These are phyloP conservation scores for Calliphora vomitoria DNA, from an alignment of 2,888 invertebrate genomes.

Conservation along the genomic window DNA sequence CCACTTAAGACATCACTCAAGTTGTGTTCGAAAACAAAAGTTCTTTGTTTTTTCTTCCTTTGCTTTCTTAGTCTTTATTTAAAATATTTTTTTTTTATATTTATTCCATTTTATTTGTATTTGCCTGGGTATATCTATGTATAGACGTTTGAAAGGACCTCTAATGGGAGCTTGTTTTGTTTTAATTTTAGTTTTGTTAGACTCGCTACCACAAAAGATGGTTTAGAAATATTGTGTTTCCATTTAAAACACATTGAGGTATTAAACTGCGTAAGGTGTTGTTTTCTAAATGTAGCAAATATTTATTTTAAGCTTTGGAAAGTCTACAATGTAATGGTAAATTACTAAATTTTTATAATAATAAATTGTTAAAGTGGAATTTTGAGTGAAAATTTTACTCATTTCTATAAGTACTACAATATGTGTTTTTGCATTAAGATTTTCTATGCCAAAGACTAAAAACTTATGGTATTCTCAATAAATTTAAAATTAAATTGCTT, in stretches of 20 bases:
- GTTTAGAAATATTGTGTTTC: neutral
- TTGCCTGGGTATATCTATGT: neutral
- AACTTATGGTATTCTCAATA: no score
- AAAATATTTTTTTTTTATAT: constrained; percentile 14
- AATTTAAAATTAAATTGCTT: no score
- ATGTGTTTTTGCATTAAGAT: no score
- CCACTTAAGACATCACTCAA: constrained; percentile 71
- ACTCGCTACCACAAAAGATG: constrained; percentile 3
- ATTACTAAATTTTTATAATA: no score
- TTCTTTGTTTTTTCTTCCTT: constrained; percentile 15
- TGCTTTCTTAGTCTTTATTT: neutral
- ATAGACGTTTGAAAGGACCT: constrained; percentile 30
- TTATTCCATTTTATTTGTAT: neutral
- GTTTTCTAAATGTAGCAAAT: no score
- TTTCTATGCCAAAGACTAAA: no score
- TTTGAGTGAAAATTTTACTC: no score
- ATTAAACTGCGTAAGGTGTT: neutral
- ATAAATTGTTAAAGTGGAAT: no score
- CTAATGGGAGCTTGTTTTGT: constrained; percentile 64
- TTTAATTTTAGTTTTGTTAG: constrained; percentile 15
- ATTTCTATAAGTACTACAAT: no score
- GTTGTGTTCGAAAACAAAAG: constrained; percentile 52
- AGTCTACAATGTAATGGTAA: no score
- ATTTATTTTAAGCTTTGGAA: no score
- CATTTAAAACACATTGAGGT: neutral